Percentiles rank a stretch among this genome's conserved stretches.
These are phyloP conservation scores for Caenorhabditis drosophilae DNA, from an alignment of 2,888 invertebrate genomes.

Conservation along the genomic window DNA sequence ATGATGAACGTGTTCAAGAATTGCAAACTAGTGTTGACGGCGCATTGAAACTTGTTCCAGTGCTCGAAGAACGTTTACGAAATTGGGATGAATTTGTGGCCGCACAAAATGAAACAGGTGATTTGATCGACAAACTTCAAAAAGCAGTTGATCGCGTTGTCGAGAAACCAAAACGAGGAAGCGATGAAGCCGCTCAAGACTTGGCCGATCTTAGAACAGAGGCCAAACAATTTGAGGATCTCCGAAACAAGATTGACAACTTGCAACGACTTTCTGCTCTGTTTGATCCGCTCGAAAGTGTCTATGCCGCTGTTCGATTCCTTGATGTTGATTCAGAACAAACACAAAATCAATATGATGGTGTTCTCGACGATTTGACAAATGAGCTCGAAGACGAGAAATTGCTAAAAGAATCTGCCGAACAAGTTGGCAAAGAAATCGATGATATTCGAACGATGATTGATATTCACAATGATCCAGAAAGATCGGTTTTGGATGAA, in stretches of 20 bases:
- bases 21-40: slow-evolving; percentile 16
- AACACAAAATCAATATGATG: slow-evolving; percentile 4
- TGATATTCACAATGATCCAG: slow-evolving; percentile 8
- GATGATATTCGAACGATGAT: slow-evolving; percentile 3
- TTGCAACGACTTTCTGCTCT: slow-evolving; percentile 47
- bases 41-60: slow-evolving; percentile 18
- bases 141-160: slow-evolving; percentile 22
- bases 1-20: slow-evolving; percentile 8
- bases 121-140: slow-evolving; percentile 31
- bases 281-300: slow-evolving; percentile 50
- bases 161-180: slow-evolving; percentile 12
- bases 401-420: slow-evolving; percentile 1
- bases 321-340: slow-evolving; percentile 2
- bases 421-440: slow-evolving; percentile 5
- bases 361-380: background rate
- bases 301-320: slow-evolving; percentile 56
- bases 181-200: slow-evolving; percentile 3
- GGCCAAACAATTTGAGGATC: slow-evolving; percentile 13
- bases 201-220: slow-evolving; percentile 1
- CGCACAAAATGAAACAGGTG: slow-evolving; percentile 39
- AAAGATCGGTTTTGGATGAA: slow-evolving; percentile 16
- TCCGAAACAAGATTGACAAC: slow-evolving; percentile 17
- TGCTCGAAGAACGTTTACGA: slow-evolving; percentile 30
- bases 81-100: slow-evolving; percentile 46
- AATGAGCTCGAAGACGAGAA: slow-evolving; percentile 2